Conservation (phyloP, 2,113 vertebrate genomes). For the Zingel zingel region DNA sequence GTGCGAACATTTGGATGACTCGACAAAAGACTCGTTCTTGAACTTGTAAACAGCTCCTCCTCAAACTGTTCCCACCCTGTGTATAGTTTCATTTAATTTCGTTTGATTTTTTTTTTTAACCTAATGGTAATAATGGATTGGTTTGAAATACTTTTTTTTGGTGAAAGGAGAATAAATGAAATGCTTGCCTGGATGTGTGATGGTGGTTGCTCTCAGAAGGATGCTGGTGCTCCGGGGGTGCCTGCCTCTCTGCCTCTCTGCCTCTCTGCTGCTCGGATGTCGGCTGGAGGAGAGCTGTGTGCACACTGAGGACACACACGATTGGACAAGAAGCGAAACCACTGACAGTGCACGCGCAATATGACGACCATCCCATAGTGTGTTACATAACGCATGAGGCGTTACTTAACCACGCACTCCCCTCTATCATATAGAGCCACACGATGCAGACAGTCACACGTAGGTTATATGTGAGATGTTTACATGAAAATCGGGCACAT, state of each 20-base stretch:
- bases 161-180: not conserved
- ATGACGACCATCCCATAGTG: conserved; percentile 63
- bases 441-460: not conserved
- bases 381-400: conserved; percentile 80
- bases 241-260: conserved; percentile 32
- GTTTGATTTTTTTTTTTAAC: not conserved
- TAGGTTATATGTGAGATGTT: not conserved
- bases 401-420: conserved; percentile 62
- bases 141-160: not conserved
- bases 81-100: not conserved
- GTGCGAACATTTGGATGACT: not conserved
- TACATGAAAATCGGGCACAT: no score
- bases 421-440: not conserved
- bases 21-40: not conserved
- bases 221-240: conserved; percentile 44
- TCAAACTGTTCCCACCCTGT: conserved; percentile 21
- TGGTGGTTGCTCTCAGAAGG: conserved; percentile 34
- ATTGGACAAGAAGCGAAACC: conserved; percentile 56
- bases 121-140: not conserved
- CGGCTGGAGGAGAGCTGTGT: conserved; percentile 45
- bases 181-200: conserved; percentile 61
- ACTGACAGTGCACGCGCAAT: conserved; percentile 59
- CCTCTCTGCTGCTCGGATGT: conserved; percentile 42
- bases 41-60: conserved; percentile 61
- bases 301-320: conserved; percentile 57